Percentiles rank a stretch among this genome's conserved stretches.
Evolutionary conservation across 2,797 vertebrate species (phyloP).

Genomic region (Clarias laeviceps): DNA sequence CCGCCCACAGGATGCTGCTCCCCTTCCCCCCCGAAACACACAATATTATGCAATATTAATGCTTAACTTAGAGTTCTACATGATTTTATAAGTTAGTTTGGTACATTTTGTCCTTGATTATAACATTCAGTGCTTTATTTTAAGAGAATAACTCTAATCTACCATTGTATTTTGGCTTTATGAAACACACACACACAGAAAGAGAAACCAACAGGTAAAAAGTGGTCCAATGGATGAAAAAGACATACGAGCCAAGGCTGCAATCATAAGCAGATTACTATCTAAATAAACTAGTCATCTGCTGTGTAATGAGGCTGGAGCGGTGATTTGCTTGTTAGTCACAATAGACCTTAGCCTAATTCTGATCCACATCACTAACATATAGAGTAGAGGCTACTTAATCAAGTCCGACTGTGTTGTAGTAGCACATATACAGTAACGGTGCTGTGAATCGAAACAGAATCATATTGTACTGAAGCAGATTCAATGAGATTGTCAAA

Average conservation of each 20-base stretch:
- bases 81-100: neutral
- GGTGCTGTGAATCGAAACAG: neutral
- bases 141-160: neutral
- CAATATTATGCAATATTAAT: neutral
- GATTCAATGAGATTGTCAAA: neutral
- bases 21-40: neutral
- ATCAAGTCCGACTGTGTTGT: neutral
- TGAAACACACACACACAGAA: neutral
- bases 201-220: neutral
- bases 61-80: neutral
- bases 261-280: neutral
- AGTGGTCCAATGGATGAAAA: too few relatives aligned
- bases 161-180: neutral
- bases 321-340: too few relatives aligned
- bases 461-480: neutral
- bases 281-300: neutral
- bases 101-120: neutral
- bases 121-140: neutral
- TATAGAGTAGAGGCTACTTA: neutral
- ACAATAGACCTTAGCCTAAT: neutral
- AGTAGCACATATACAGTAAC: neutral
- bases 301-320: neutral
- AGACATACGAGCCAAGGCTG: neutral
- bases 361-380: neutral
- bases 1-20: constrained; percentile 35